These are phyloP conservation scores for Pyxicephalus adspersus DNA, from an alignment of 2,113 vertebrate species.

Conservation along the genomic window DNA sequence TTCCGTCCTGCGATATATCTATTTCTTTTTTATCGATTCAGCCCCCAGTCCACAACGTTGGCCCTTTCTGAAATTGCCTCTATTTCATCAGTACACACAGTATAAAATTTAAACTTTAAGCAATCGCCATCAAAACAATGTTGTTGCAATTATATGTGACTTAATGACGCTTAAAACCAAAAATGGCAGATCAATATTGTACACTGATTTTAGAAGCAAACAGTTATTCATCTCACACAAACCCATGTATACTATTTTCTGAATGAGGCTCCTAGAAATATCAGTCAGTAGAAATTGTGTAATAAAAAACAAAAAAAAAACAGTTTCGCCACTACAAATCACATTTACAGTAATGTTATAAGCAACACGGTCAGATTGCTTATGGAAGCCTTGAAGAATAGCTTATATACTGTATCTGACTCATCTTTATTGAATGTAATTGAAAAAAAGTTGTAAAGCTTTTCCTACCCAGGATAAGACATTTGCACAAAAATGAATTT, in stretches of 20 bases:
- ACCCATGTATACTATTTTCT: constrained; percentile 15
- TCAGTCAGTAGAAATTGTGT: not conserved
- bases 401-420: constrained; percentile 41
- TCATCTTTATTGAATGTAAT: constrained; percentile 47
- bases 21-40: too few species aligned
- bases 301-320: constrained; percentile 23
- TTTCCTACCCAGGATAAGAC: constrained; percentile 3
- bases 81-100: too few species aligned
- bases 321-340: constrained; percentile 46
- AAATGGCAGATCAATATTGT: too few species aligned
- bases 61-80: too few species aligned
- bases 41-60: too few species aligned
- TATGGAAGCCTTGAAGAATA: constrained; percentile 28
- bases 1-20: too few species aligned
- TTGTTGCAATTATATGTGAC: too few species aligned
- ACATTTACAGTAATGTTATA: constrained; percentile 52
- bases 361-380: constrained; percentile 29
- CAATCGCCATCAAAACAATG: too few species aligned
- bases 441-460: constrained; percentile 7
- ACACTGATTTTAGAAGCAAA: constrained; percentile 24
- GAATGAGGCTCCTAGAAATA: constrained; percentile 20
- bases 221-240: constrained; percentile 30
- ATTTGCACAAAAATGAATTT: constrained; percentile 39
- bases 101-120: too few species aligned
- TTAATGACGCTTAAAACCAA: too few species aligned